Base-by-base conservation (phyloP, 2,113 vertebrate genomes). In the Otis tarda region DNA sequence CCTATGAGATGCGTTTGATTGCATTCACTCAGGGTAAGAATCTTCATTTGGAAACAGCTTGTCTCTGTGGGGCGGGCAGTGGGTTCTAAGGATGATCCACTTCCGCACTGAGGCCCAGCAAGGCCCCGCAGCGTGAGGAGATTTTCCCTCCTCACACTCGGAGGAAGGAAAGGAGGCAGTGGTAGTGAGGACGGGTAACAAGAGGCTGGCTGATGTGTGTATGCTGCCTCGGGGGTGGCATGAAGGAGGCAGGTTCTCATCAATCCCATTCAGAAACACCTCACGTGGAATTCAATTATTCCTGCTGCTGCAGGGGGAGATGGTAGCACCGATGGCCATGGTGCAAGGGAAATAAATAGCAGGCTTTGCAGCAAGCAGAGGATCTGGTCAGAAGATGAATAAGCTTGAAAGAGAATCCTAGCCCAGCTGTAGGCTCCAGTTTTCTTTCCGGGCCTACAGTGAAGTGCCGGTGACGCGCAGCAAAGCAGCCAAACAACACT, bases 161-260 rank as follows among this genome's bases (percentile, higher is more conserved):
- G 71, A 74, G 59, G 41, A 43, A 43, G 41, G 41, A 15, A 15
- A 43, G 41, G 14, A 43, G 53, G 47, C 47, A 19, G 47, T 8
- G 21, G 47, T 49, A 49, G 21, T 49, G 47, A 49, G 47, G 47
- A 49, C 8, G 19, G 47, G 27, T 27, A 30, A 49, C 0, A 15
- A 43, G 7, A 47, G 56, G 28, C 27, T 7, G 16, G 63, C 18
- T 16, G 35, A 37, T 2, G 0, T 2, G 6, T 0, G 0, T 4
- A 9, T 0, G 2, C 65, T 55, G 47, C 81, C 45, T 52, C 4
- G 1, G n/a, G 60, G 53, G 55, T 9, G 49, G 28, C 6, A 2
- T 5, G 73, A 61, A 18, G 39, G 59, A 77, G 24, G 21, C 53
- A 49, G 33, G n/a, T 28, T 71, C 45, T 22, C 50, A 59, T 23